Percentiles rank a stretch among this genome's conserved stretches.
These are phyloP conservation scores for Drosophila athabasca DNA, from an alignment of 1,140 invertebrate genomes.

Conservation along the genomic window DNA sequence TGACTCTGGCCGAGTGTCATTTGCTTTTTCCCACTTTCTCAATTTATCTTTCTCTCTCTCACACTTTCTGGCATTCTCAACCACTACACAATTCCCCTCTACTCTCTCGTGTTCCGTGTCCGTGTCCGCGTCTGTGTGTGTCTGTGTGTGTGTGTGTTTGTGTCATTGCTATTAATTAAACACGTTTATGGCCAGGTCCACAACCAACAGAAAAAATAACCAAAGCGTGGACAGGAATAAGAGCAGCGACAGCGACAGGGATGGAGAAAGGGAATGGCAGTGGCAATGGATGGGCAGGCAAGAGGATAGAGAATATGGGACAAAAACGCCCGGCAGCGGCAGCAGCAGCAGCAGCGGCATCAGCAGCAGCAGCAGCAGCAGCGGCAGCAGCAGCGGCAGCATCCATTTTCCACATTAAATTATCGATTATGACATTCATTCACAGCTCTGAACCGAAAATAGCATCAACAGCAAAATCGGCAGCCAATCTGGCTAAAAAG, in stretches of 20 bases:
- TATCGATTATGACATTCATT: slow-evolving; percentile 82
- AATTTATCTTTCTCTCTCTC: not conserved
- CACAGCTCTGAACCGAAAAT: slow-evolving; percentile 69
- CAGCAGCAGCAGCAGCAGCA: not conserved
- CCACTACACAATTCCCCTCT: too few species aligned
- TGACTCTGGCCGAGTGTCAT: slow-evolving; percentile 56
- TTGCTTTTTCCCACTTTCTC: slow-evolving; percentile 14
- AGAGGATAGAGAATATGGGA: not conserved
- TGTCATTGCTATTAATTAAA: slow-evolving; percentile 78
- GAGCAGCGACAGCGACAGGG: slow-evolving; percentile 3
- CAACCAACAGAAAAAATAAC: slow-evolving; percentile 18
- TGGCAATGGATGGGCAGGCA: not conserved
- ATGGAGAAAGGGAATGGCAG: not conserved
- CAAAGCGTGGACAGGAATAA: slow-evolving; percentile 9
- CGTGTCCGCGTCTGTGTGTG: slow-evolving; percentile 22
- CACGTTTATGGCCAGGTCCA: slow-evolving; percentile 64
- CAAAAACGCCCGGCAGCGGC: slow-evolving; percentile 14
- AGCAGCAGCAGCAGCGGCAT: too few species aligned
- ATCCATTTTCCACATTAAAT: slow-evolving; percentile 78
- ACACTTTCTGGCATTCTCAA: not conserved
- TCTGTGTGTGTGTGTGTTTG: slow-evolving; percentile 40
- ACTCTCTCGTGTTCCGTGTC: not conserved
- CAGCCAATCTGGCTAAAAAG: slow-evolving; percentile 48
- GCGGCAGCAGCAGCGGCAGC: slow-evolving; percentile 14
- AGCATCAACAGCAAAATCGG: slow-evolving; percentile 57